Percentiles rank a stretch among this genome's conserved stretches.
Evolutionary conservation across 2,797 vertebrate species (phyloP).

Genomic region (Amblyraja radiata): DNA sequence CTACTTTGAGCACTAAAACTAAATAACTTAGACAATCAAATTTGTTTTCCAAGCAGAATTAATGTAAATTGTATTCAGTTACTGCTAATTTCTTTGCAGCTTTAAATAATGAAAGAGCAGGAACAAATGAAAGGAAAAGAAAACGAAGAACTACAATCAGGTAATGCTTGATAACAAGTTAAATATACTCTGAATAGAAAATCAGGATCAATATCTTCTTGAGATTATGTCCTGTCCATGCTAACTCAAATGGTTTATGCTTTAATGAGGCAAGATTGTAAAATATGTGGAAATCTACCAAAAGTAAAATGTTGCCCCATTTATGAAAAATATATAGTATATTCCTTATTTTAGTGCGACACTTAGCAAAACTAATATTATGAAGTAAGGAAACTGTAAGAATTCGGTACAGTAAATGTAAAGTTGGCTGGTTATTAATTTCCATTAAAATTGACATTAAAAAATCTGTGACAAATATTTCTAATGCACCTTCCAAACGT

Average conservation of each 20-base stretch:
- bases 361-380: not conserved
- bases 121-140: slow-evolving; percentile 88
- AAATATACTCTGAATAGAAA: not conserved
- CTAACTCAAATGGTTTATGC: not conserved
- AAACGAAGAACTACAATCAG: slow-evolving; percentile 97
- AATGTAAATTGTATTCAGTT: not conserved
- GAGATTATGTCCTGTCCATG: not conserved
- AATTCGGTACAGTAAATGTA: not conserved
- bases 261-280: not conserved
- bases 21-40: not conserved
- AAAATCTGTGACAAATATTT: not conserved
- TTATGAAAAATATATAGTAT: not conserved
- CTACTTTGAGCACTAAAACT: not conserved
- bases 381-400: not conserved
- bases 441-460: not conserved
- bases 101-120: slow-evolving; percentile 90
- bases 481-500: not conserved
- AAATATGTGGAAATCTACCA: not conserved
- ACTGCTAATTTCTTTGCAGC: slow-evolving; percentile 57
- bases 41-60: not conserved
- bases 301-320: not conserved
- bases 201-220: not conserved
- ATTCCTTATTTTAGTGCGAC: not conserved
- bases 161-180: slow-evolving; percentile 52
- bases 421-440: not conserved